Base-by-base conservation (phyloP, 2,113 vertebrate genomes). In the Echinops telfairi region DNA sequence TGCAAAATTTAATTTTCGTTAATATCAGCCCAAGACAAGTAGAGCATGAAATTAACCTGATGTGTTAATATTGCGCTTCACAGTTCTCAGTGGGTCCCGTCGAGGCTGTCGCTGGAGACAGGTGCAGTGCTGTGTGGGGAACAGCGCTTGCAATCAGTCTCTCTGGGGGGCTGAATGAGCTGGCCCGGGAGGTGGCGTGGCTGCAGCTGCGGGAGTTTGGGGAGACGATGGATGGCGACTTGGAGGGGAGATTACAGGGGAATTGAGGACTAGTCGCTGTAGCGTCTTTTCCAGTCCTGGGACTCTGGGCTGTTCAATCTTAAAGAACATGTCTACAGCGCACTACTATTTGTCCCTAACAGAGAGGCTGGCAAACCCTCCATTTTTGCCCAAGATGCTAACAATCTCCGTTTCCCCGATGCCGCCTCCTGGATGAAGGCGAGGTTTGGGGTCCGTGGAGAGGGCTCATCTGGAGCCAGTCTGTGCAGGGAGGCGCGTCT, bases 1-100 rank as follows among this genome's bases (percentile, higher is more conserved):
- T 85, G 81, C 94, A 97, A 95, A 97, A 92, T 95, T 93, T 97
- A 97, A 96, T 94, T 95, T 95, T 83, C 77, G 19, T 15, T 43
- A 96, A 95, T 64, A 89, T 92, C 77, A 97, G 88, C 80, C 90
- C 88, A 94, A 94, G 97, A 92, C 93, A 84, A 93, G 93, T 71
- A 88, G 95, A 92, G 90, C 81, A 76, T 92, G 91, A 97, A 97
- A 92, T 90, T 96, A 97, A 94, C 80, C 83, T 58, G 78, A 94
- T 83, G 38, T 33, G 82, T 90, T 95, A 92, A 92, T 96, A 95
- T 76, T 80, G 81, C 92, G 94, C 75, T 95, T 85, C 95, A 75
- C 68, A 62, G 92, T 95, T 92, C 88, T 76, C n/a, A 81, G 36
- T 62, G 73, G 71, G 66, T 88, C 86, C 16, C 36, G 53, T 27